Evolutionary conservation across 1,140 invertebrate genomes (phyloP).

Genomic region (Camponotus floridanus): DNA sequence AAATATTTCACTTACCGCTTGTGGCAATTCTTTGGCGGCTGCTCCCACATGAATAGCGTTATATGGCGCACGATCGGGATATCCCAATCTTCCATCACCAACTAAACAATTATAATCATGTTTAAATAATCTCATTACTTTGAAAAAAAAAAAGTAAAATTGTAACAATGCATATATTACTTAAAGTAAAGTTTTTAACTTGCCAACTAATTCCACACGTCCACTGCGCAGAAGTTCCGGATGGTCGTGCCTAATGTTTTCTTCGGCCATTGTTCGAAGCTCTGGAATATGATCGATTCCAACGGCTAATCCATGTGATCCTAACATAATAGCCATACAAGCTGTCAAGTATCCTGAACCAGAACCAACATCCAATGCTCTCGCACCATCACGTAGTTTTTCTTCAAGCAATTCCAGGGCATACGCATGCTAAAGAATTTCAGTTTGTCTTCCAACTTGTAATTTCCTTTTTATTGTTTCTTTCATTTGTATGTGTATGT

Average conservation of each 20-base stretch:
- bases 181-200: conserved; percentile 50
- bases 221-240: conserved; percentile 89
- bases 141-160: background rate
- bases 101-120: conserved; percentile 73
- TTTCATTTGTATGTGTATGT: background rate
- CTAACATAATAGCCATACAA: conserved; percentile 97
- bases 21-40: conserved; percentile 87
- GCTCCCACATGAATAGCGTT: conserved; percentile 91
- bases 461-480: conserved; percentile 23
- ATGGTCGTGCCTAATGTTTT: conserved; percentile 93
- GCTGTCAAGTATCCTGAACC: conserved; percentile 98
- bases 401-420: conserved; percentile 96
- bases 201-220: conserved; percentile 91
- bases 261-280: conserved; percentile 91
- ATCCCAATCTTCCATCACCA: conserved; percentile 90
- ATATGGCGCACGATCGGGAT: conserved; percentile 87
- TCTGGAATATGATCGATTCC: conserved; percentile 98
- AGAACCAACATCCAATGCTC: conserved; percentile 97
- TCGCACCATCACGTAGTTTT: conserved; percentile 92
- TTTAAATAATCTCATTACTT: conserved; percentile 14
- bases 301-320: conserved; percentile 91
- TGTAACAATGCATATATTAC: background rate
- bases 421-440: conserved; percentile 92
- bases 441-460: conserved; percentile 61
- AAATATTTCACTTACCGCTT: conserved; percentile 81